Percentiles rank a stretch among this genome's conserved stretches.
These are phyloP conservation scores for Campylorhamphus procurvoides DNA, from an alignment of 2,113 vertebrate genomes.

Conservation along the genomic window DNA sequence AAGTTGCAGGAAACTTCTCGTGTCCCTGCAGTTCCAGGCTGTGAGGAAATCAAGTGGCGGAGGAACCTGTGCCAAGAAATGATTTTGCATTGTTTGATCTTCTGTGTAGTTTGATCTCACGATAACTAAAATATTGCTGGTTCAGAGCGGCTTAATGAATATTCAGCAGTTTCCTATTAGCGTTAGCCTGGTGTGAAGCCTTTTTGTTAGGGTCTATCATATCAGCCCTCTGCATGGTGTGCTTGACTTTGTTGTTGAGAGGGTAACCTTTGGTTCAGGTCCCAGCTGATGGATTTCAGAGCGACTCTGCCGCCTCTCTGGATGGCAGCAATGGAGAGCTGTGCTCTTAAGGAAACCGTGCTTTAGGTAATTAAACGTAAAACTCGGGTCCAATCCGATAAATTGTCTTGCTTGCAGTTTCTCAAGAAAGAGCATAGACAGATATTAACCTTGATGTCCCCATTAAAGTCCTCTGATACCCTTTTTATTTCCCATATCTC, in stretches of 20 bases:
- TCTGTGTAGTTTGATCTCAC: not conserved
- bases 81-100: not conserved
- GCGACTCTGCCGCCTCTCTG: not conserved
- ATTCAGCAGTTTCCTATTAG: not conserved
- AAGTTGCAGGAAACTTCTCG: not conserved
- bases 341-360: conserved; percentile 11
- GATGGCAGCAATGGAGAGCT: not conserved
- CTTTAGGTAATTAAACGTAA: conserved; percentile 66
- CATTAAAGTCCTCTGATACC: conserved; percentile 41
- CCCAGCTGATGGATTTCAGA: not conserved
- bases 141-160: not conserved
- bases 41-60: not conserved
- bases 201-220: not conserved
- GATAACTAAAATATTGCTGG: not conserved
- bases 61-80: not conserved
- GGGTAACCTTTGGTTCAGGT: not conserved
- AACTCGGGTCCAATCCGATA: not conserved
- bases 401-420: conserved; percentile 42
- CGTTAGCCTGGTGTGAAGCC: not conserved
- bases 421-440: not conserved
- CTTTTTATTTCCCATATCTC: conserved; percentile 45
- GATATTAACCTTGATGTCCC: conserved; percentile 58
- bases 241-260: not conserved
- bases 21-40: not conserved
- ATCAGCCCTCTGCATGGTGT: not conserved